These are phyloP conservation scores for Metridium senile DNA, from an alignment of 92 coral and sea anemone species.

Conservation along the genomic window DNA sequence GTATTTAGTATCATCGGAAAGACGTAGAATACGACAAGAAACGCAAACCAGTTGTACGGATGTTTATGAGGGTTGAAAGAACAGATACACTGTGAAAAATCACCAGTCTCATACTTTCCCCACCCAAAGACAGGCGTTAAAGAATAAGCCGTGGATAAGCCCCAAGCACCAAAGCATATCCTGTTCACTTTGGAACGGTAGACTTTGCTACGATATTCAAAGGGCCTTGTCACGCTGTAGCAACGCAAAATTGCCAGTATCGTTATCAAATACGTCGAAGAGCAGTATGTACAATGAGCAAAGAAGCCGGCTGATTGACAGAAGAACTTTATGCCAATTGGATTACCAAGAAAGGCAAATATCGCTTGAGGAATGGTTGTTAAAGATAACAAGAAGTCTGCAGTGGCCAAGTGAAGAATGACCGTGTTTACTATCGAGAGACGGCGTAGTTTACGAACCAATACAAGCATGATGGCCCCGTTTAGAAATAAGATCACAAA, in stretches of 20 bases:
- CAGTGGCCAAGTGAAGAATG: conserved; percentile 8
- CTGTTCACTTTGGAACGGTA: neutral
- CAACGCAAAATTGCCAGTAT: conserved; percentile 9
- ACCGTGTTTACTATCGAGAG: neutral
- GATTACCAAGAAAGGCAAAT: neutral
- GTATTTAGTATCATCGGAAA: neutral
- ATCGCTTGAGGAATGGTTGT: neutral
- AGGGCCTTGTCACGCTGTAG: conserved; percentile 21
- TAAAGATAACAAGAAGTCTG: conserved; percentile 11
- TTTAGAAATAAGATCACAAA: neutral
- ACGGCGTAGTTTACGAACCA: conserved; percentile 18
- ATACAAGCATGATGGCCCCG: conserved; percentile 4
- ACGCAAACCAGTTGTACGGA: neutral
- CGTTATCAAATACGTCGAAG: conserved; percentile 15
- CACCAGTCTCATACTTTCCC: conserved; percentile 19
- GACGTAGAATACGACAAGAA: neutral
- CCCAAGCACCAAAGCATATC: conserved; percentile 13
- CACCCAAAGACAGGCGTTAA: conserved; percentile 22
- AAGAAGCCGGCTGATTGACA: conserved; percentile 14
- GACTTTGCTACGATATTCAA: conserved; percentile 2
- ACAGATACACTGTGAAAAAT: conserved; percentile 22
- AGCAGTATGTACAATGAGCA: conserved; percentile 1
- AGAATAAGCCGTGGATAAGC: neutral
- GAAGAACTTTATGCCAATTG: neutral
- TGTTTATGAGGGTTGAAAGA: conserved; percentile 13